These are phyloP conservation scores for Exaiptasia diaphana DNA, from an alignment of 64 coral and sea anemone genomes.

Conservation along the genomic window DNA sequence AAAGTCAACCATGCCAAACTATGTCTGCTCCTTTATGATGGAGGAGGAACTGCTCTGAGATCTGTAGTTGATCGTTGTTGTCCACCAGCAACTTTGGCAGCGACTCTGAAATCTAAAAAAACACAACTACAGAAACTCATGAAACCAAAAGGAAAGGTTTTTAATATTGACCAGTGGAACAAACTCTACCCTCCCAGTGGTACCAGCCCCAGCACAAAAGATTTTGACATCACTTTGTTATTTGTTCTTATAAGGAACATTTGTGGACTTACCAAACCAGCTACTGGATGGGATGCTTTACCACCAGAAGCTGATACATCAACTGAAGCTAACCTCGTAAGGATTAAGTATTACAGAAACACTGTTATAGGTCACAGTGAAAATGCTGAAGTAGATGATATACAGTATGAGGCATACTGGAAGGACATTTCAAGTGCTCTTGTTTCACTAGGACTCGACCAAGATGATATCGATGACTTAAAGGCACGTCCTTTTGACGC, in stretches of 20 bases:
- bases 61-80: neutral
- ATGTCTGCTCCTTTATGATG: neutral
- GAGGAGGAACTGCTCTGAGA: neutral
- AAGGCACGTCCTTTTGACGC: neutral
- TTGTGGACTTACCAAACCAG: slow-evolving; percentile 52
- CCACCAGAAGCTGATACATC: neutral
- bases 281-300: neutral
- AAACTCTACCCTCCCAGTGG: slow-evolving; percentile 21
- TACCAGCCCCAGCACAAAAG: neutral
- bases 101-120: neutral
- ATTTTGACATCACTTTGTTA: slow-evolving; percentile 36
- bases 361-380: slow-evolving; percentile 39
- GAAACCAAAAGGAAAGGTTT: neutral
- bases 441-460: too few species aligned
- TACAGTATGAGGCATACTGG: neutral
- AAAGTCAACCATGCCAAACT: neutral
- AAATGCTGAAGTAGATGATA: neutral
- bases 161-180: neutral
- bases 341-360: neutral
- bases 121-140: too few species aligned
- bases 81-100: neutral
- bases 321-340: neutral
- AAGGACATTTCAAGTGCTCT: neutral
- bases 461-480: too few species aligned
- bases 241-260: slow-evolving; percentile 47